Conservation (phyloP, 2,797 vertebrate genomes). For the Malurus leucopterus region DNA sequence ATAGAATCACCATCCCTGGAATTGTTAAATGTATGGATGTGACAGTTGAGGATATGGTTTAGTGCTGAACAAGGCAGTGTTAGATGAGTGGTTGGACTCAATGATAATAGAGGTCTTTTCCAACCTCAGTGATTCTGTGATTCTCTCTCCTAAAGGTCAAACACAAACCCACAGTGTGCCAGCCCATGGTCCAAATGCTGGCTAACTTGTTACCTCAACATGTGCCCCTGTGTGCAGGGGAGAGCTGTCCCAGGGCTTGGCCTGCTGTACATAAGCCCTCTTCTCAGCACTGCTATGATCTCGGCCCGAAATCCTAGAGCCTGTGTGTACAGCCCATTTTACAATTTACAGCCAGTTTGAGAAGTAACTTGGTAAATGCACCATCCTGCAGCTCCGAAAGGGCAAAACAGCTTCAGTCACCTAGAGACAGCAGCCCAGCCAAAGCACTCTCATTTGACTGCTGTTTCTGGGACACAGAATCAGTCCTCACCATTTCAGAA, state of each 20-base stretch:
- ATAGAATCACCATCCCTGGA: not conserved
- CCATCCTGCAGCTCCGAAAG: not conserved
- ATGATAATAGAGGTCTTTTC: not conserved
- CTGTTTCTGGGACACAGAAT: not conserved
- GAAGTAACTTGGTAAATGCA: not conserved
- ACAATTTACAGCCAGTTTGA: not conserved
- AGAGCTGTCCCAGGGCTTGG: not conserved
- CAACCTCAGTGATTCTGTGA: not conserved
- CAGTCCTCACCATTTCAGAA: not conserved
- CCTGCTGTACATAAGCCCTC: not conserved
- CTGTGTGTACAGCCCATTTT: not conserved
- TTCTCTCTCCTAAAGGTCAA: not conserved
- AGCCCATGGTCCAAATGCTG: not conserved
- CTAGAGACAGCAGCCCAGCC: not conserved
- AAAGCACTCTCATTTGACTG: not conserved
- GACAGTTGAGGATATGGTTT: not conserved
- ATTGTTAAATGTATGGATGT: not conserved
- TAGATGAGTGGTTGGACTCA: not conserved
- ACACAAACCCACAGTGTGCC: not conserved
- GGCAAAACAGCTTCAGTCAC: not conserved
- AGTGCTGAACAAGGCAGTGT: not conserved
- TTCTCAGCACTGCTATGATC: not conserved
- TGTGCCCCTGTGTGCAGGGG: not conserved
- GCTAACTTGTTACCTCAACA: not conserved
- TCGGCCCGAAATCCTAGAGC: rapidly evolving